Evolutionary conservation across 1,140 invertebrate genomes (phyloP), one percentile per base, ranked within the genome.

Genomic region (Akabosia matsudoensis): DNA sequence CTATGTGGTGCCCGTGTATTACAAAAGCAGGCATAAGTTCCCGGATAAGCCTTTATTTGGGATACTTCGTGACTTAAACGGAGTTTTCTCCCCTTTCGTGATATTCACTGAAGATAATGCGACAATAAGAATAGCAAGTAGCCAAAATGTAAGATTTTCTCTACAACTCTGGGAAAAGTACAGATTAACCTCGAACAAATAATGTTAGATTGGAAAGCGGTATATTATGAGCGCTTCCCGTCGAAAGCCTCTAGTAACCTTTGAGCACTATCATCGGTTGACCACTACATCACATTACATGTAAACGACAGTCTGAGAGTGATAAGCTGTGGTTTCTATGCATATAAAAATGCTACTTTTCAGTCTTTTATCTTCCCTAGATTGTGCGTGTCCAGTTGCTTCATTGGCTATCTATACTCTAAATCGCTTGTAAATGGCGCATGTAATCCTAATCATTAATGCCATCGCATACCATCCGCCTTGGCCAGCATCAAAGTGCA

Each of bases 381-480:
- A 45, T 45, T 45, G 37, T 7, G 1, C 13, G 30, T 67, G 61
- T 67, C 61, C 24, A 67, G 61, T 67, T 67, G 31, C 13, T 16
- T n/a, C 22, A 7, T 28, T 30, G 28, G 54, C 4, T 56, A 56
- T 56, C 54, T 45, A 10, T 61, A n/a, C 24, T 61, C 24, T n/a
- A 24, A 61, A 61, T 61, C 54, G 14, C 61, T 30, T 28, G 61
- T 67, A 67, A n/a, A 67, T 67, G 61, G 61, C 61, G 31, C 61
- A 67, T 67, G 61, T 67, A 67, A 67, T 67, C 61, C 61, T 67
- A 30, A 67, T 67, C 61, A 67, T 67, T 67, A 67, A 31, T 67
- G 61, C 61, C 61, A 67, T 67, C 61, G 7, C 61, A 22, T 56
- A 24, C 37, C n/a, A n/a, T n/a, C n/a, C n/a, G n/a, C n/a, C n/a